These are phyloP conservation scores for Orgyia antiqua DNA, from an alignment of 2,888 invertebrate species.

Conservation along the genomic window DNA sequence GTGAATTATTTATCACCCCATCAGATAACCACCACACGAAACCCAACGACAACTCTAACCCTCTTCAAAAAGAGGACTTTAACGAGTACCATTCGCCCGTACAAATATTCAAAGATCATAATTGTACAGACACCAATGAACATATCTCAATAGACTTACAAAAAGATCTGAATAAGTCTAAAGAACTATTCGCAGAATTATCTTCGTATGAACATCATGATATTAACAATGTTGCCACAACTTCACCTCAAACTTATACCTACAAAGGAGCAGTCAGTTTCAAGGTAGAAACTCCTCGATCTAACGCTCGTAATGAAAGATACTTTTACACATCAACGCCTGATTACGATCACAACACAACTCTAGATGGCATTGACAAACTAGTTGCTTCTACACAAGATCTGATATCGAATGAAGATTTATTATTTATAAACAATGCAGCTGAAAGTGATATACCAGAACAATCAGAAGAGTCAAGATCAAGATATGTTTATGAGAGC, in stretches of 20 bases:
- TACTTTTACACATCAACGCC: conserved; percentile 46
- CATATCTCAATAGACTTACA: conserved; percentile 27
- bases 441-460: conserved; percentile 48
- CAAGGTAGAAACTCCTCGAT: conserved; percentile 44
- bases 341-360: conserved; percentile 26
- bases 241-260: conserved; percentile 33
- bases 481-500: conserved; percentile 34
- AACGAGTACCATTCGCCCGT: conserved; percentile 39
- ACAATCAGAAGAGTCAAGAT: conserved; percentile 54
- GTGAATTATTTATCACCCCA: conserved; percentile 17
- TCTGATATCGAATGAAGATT: conserved; percentile 80
- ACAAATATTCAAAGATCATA: conserved; percentile 61
- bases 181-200: conserved; percentile 35
- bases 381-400: conserved; percentile 79
- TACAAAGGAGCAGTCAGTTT: conserved; percentile 47
- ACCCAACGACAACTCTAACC: conserved; percentile 21
- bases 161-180: conserved; percentile 35
- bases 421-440: conserved; percentile 79
- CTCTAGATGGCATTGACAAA: conserved; percentile 58
- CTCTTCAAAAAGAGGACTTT: conserved; percentile 40
- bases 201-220: conserved; percentile 38
- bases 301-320: conserved; percentile 51
- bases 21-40: conserved; percentile 9
- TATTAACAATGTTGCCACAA: conserved; percentile 51
- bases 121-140: conserved; percentile 43